Evolutionary conservation across 2,888 invertebrate genomes (phyloP), one percentile per base, ranked within the genome.

Genomic region (Nycteola revayana): DNA sequence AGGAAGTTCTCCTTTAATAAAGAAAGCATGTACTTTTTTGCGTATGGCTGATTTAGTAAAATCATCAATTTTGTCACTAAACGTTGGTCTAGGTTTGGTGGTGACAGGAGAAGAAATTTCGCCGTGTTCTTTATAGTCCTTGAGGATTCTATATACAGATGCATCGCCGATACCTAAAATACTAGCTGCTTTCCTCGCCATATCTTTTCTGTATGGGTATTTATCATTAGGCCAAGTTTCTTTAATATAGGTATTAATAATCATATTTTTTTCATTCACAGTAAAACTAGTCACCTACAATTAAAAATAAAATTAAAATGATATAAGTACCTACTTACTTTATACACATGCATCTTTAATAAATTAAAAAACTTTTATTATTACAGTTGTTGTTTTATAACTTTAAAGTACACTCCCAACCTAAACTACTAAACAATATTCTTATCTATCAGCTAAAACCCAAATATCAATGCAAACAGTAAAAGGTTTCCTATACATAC

Each of bases 1-100:
- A 10, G 37, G 37, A 20, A 37, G 23, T 30, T 40, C 32, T 7
- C 32, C 23, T 23, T 41, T 41, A 7, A 41, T n/a, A 36, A 22
- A 36, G 25, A 38, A 37, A 6, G 7, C 20, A n/a, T 42, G 33
- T 2, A 39, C 29, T 38, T 26, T 36, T 17, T 24, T 36, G 17
- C 38, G 9, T 10, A 27, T 36, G 9, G 14, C 18, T 9, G n/a
- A 7, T 29, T 29, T 34, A 25, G 20, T 30, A 17, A 30, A 32
- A 6, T 25, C 22, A 7, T 29, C 22, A 10, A 25, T 17, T 10
- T 21, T 27, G 1, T 27, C 17, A 8, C 7, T 8, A 1, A 22
- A n/a, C 10, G 21, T 9, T 9, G 10, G 9, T 11, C 32, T 9
- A 9, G 9, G 9, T 26, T 8, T 20, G 9, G 25, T 9, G 18